phyloP scores from a whole-genome alignment of 2,113 vertebrate species.

The Scatophagus argus region DNA sequence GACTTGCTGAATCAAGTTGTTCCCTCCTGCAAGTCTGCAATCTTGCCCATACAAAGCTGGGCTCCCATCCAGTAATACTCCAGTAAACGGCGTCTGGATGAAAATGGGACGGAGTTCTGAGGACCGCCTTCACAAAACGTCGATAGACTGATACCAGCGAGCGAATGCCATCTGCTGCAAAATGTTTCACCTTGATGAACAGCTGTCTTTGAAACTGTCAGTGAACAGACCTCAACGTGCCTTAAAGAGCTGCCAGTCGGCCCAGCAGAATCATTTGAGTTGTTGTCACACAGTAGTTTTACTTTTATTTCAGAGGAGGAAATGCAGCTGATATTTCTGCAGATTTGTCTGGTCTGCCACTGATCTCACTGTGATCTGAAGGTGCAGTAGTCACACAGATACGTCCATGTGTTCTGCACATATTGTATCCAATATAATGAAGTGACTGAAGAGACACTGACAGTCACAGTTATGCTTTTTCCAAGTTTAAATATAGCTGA shows the following conservation, averaged over 20 bases:
- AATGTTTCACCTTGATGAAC: neutral
- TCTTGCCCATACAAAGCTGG: neutral
- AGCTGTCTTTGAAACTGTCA: neutral
- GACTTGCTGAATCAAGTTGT: conserved; percentile 29
- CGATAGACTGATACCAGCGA: neutral
- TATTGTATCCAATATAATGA: neutral
- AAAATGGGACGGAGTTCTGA: neutral
- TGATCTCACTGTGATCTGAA: neutral
- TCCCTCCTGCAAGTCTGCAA: neutral
- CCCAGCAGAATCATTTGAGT: neutral
- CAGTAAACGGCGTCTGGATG: neutral
- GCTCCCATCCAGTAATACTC: neutral
- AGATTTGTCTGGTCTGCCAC: neutral
- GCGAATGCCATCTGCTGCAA: neutral
- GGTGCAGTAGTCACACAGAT: neutral
- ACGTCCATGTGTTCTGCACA: neutral
- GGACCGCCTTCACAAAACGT: too few relatives aligned
- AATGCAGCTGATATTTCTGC: neutral
- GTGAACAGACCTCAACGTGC: neutral
- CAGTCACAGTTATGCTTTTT: neutral
- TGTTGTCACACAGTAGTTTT: neutral
- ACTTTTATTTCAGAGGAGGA: neutral
- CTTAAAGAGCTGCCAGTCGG: neutral
- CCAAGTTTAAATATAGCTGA: neutral
- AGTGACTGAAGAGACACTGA: neutral